Evolutionary conservation across 1,140 invertebrate species (phyloP), one percentile per base, ranked within the genome.

Genomic region (Zophobas atratus): DNA sequence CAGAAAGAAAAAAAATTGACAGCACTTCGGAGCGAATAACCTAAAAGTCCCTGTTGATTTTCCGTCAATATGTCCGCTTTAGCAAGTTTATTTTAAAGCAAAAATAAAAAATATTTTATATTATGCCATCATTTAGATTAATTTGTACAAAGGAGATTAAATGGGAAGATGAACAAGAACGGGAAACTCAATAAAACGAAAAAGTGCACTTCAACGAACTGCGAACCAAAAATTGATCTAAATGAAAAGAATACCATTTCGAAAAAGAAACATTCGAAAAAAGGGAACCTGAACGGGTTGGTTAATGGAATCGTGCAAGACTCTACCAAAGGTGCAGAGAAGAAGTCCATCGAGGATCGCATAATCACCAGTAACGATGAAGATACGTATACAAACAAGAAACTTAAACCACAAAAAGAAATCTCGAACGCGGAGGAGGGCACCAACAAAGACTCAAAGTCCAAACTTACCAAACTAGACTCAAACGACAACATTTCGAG

Each of bases 251-350:
- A 67, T 46, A 67, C 60, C 38, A 67, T 43, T 67, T 67, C 43
- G 60, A 67, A 67, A 67, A 67, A 67, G 60, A 78, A 63, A 63
- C 74, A 79, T n/a, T 43, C 71, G 33, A 79, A 77, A 55, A 77
- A 79, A 38, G 77, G 76, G 33, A 80, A 41, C 49, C 81, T 80
- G 63, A 83, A 84, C 79, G 84, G 84, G 8, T 70, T 84, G 38
- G 67, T 82, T 34, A 84, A 84, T 75, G 83, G 83, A 38, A 38
- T 84, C 41, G 60, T 67, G 39, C 51, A 74, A 74, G 71, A 74
- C 20, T 41, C 36, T 39, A 55, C 51, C 55, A 74, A 74, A 74
- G 39, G 39, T 36, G 56, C 8, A 8, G 55, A 57, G 33, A 53
- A 51, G 20, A 49, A 73, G 8, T 41, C 70, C 1, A 39, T 63